phyloP scores from a whole-genome alignment of 2,888 invertebrate species.

The Hemithea aestivaria region DNA sequence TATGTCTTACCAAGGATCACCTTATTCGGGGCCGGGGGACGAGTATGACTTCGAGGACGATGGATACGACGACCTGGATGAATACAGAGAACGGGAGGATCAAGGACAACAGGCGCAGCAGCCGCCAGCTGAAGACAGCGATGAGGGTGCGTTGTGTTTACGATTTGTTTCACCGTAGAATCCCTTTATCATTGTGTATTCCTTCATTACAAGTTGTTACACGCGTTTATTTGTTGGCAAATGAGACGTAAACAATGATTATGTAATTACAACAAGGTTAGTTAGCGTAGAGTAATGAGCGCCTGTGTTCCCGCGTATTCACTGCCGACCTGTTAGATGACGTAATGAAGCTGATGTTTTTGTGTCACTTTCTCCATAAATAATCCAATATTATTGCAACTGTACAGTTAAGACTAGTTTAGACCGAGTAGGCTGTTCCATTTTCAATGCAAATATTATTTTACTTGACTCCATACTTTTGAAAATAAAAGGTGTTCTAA shows the following conservation, averaged over 20 bases:
- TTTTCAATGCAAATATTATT: too few species aligned
- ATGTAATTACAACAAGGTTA: conserved; percentile 51
- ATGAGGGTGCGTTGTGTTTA: conserved; percentile 77
- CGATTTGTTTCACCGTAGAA: conserved; percentile 48
- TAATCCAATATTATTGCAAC: conserved; percentile 10
- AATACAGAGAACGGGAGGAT: conserved; percentile 82
- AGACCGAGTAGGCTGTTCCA: neutral
- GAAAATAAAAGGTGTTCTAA: too few species aligned
- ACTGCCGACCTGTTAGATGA: conserved; percentile 48
- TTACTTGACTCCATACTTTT: too few species aligned
- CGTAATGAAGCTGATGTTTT: conserved; percentile 53
- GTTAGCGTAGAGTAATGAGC: conserved; percentile 27
- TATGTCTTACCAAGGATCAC: conserved; percentile 84
- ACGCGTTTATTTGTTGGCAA: conserved; percentile 21
- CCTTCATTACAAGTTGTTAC: neutral
- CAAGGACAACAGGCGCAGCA: conserved; percentile 68
- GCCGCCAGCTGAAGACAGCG: conserved; percentile 81
- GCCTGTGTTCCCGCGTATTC: conserved; percentile 61
- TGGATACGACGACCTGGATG: conserved; percentile 84
- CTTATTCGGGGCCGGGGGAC: conserved; percentile 83
- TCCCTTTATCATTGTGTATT: conserved; percentile 45
- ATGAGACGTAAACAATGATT: conserved; percentile 51
- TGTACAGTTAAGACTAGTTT: neutral
- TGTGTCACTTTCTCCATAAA: conserved; percentile 56
- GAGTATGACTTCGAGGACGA: conserved; percentile 87